A percentile compares a stretch with the other conserved stretches of the same genome.
Conservation (phyloP, 2,888 invertebrate genomes). For the Timandra comae region DNA sequence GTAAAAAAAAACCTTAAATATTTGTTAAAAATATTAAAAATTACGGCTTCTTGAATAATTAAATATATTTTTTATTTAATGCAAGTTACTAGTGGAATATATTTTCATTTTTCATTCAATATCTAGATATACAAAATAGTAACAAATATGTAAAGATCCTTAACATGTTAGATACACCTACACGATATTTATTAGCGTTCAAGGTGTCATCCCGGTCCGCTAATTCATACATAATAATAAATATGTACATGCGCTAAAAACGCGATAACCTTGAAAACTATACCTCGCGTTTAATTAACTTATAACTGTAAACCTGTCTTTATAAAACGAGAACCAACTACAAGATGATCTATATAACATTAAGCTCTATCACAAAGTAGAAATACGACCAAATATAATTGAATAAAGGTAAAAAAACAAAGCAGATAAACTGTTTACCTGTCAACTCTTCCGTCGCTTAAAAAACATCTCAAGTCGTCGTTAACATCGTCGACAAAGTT, state of each 20-base stretch:
- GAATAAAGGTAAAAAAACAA: conserved; percentile 23
- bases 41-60: too few relatives aligned
- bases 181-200: conserved; percentile 43
- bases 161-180: conserved; percentile 18
- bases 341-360: too few relatives aligned
- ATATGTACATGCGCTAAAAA: conserved; percentile 44
- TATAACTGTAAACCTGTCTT: neutral
- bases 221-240: conserved; percentile 52
- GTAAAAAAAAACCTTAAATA: too few relatives aligned
- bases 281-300: conserved; percentile 9
- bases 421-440: conserved; percentile 64
- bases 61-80: too few relatives aligned
- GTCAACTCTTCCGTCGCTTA: conserved; percentile 64
- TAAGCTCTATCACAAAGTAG: neutral
- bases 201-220: conserved; percentile 48
- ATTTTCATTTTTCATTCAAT: too few relatives aligned
- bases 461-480: conserved; percentile 71
- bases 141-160: too few relatives aligned
- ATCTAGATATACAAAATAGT: too few relatives aligned
- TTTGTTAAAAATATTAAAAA: too few relatives aligned
- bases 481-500: conserved; percentile 70
- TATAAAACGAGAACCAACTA: conserved; percentile 1
- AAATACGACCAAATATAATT: conserved; percentile 11
- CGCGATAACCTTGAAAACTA: conserved; percentile 64
- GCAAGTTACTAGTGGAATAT: too few relatives aligned